Base-by-base conservation (phyloP, 2,113 vertebrate genomes). In the Danionella cerebrum region DNA sequence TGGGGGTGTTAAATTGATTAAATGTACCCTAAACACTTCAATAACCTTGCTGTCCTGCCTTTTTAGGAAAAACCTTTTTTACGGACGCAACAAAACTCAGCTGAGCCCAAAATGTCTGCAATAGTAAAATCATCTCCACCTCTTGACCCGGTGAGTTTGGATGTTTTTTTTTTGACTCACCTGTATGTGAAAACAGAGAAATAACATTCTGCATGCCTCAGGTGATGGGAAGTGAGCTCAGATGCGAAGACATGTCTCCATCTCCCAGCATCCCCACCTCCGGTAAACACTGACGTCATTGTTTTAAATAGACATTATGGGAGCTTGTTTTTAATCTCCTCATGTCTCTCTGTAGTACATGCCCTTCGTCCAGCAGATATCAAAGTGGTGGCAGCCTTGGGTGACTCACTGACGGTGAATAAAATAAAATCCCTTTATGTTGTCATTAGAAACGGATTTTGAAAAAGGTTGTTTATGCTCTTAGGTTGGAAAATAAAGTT, bases 391-490 rank as follows among this genome's bases (percentile, higher is more conserved):
- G 95, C 91, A 38, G 91, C 96, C 7, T 68, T 98, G 6, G 96
- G 96, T 16, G 95, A 97, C 76, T 95, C 94, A 50, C 48, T 96
- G 29, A 97, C 94, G 1, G 96, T 98, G 80, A 91, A 84, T 5
- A 55, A n/a, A n/a, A n/a, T n/a, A n/a, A n/a, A n/a, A n/a, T n/a
- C n/a, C n/a, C n/a, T n/a, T n/a, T n/a, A n/a, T n/a, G n/a, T n/a
- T n/a, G n/a, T n/a, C n/a, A n/a, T n/a, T n/a, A n/a, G n/a, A n/a
- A n/a, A n/a, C n/a, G n/a, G n/a, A n/a, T n/a, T n/a, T n/a, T n/a
- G n/a, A n/a, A n/a, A n/a, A n/a, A n/a, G n/a, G n/a, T n/a, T n/a
- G n/a, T n/a, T n/a, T n/a, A n/a, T n/a, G n/a, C n/a, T n/a, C n/a
- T n/a, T n/a, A n/a, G n/a, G n/a, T n/a, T n/a, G n/a, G n/a, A n/a